phyloP scores from a whole-genome alignment of 1,140 invertebrate species.

The Platyscapa corneri region DNA sequence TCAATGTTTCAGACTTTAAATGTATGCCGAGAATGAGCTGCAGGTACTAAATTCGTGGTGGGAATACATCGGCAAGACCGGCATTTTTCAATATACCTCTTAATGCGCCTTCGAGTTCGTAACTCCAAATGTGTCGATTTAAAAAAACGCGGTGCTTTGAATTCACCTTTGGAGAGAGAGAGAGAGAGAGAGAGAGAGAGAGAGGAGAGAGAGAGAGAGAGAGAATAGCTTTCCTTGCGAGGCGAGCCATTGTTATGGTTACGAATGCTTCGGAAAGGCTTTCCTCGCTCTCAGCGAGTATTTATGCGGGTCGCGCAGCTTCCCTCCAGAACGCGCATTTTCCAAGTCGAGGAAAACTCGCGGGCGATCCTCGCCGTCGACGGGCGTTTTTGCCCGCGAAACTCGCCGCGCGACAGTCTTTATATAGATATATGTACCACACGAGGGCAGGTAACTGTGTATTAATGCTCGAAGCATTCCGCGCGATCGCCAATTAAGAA shows the following conservation, averaged over 20 bases:
- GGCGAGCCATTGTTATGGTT: too few relatives aligned
- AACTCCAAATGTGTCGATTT: background rate
- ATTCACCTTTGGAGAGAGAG: too few relatives aligned
- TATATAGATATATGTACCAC: conserved; percentile 5
- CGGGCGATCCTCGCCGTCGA: background rate
- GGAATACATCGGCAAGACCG: background rate
- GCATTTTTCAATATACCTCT: background rate
- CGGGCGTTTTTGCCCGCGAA: background rate
- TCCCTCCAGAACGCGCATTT: too few relatives aligned
- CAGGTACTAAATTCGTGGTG: background rate
- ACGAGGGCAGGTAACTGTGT: conserved; percentile 26
- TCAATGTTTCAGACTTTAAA: too few relatives aligned
- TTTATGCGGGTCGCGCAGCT: background rate
- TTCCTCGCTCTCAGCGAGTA: background rate
- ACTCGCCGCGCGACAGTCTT: background rate
- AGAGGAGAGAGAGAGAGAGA: too few relatives aligned
- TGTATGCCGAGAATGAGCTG: too few relatives aligned
- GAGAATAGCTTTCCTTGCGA: too few relatives aligned
- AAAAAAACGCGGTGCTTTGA: too few relatives aligned
- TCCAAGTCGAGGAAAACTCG: background rate
- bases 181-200: too few relatives aligned
- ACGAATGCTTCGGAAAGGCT: too few relatives aligned
- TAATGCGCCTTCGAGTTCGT: background rate
- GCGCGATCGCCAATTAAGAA: conserved; percentile 47
- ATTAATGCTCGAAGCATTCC: conserved; percentile 11